These are phyloP conservation scores for Drosophila bocqueti DNA, from an alignment of 1,140 invertebrate genomes.

Conservation along the genomic window DNA sequence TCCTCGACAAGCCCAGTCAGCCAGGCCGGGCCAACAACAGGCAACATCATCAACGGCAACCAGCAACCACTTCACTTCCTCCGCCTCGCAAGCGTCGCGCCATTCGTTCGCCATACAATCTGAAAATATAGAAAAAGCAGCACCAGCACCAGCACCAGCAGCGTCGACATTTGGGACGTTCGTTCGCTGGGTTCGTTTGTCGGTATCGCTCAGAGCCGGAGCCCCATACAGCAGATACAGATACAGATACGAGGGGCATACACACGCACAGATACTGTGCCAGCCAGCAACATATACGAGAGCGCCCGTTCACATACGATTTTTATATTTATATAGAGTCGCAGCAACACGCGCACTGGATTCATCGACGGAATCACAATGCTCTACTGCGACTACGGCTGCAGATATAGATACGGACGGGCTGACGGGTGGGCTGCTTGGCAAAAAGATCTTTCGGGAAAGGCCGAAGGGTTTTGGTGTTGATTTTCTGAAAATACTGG, in stretches of 20 bases:
- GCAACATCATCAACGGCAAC: conserved; percentile 33
- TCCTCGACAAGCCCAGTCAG: conserved; percentile 75
- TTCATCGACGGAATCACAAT: conserved; percentile 48
- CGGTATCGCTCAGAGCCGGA: conserved; percentile 73
- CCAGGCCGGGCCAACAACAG: conserved; percentile 44
- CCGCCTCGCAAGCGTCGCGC: conserved; percentile 33
- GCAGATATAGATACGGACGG: conserved; percentile 45
- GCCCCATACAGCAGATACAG: conserved; percentile 69
- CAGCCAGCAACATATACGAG: conserved; percentile 35
- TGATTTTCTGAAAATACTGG: conserved; percentile 2
- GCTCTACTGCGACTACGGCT: conserved; percentile 21
- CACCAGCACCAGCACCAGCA: conserved; percentile 49
- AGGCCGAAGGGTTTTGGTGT: conserved; percentile 2
- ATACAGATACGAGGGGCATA: conserved; percentile 56
- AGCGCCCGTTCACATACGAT: conserved; percentile 19
- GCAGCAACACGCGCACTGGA: conserved; percentile 78
- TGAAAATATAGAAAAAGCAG: conserved; percentile 72
- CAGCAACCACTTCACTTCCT: conserved; percentile 49
- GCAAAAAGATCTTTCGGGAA: conserved; percentile 1
- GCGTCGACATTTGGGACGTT: conserved; percentile 77
- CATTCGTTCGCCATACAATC: conserved; percentile 52
- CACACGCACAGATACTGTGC: conserved; percentile 37
- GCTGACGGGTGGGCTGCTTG: not conserved
- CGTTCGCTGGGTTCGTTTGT: conserved; percentile 56
- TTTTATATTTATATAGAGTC: conserved; percentile 52